These are phyloP conservation scores for Buphagus erythrorhynchus DNA, from an alignment of 2,797 vertebrate genomes.

Conservation along the genomic window DNA sequence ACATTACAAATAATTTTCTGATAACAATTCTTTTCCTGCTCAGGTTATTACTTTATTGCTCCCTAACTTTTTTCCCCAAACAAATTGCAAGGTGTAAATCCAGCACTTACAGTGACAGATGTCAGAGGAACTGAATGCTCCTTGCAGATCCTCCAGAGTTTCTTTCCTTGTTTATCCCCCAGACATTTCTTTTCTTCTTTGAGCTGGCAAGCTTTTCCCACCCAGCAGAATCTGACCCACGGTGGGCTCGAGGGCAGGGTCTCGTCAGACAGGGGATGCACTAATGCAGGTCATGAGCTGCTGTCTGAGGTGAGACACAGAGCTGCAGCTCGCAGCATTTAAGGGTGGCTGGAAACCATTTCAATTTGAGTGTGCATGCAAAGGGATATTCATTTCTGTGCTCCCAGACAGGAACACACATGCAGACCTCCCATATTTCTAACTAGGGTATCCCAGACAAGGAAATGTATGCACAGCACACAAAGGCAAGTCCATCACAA, in stretches of 20 bases:
- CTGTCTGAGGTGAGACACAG: neutral
- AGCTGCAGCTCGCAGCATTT: neutral
- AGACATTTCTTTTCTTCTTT: neutral
- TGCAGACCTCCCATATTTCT: neutral
- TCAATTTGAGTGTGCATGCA: neutral
- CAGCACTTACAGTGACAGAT: neutral
- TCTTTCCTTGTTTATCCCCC: neutral
- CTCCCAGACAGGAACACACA: rapidly evolving
- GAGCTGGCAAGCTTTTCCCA: neutral
- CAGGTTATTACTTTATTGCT: neutral
- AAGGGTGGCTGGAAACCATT: neutral
- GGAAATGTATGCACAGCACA: neutral
- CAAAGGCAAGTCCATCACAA: neutral
- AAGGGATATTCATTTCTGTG: neutral
- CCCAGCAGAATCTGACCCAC: neutral
- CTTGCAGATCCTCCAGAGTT: neutral
- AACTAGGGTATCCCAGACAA: neutral
- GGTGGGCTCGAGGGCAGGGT: rapidly evolving
- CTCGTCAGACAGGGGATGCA: rapidly evolving
- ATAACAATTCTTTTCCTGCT: slow-evolving; percentile 3
- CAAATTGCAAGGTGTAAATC: neutral
- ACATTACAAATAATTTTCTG: slow-evolving; percentile 2
- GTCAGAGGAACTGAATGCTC: neutral
- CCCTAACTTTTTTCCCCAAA: neutral
- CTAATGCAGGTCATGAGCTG: neutral